Evolutionary conservation across 1,140 invertebrate species (phyloP), one percentile per base, ranked within the genome.

Genomic region (Sycophila sp.): DNA sequence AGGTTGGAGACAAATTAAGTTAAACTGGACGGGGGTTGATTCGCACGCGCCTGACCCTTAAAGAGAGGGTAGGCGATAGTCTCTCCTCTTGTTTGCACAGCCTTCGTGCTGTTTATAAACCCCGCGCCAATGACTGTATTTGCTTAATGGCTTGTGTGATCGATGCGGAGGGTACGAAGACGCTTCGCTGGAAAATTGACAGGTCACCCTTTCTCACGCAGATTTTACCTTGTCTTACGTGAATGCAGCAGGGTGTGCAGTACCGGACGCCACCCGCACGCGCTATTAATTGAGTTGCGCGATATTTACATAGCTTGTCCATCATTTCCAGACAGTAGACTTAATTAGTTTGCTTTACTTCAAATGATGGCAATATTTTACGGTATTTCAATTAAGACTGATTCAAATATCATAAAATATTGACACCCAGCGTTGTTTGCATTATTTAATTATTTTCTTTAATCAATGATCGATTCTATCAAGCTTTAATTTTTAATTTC

Each of bases 111-210:
- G 42, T 63, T 63, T 63, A 63, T 53, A 30, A 38, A 38, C 11
- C 30, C 32, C 6, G 47, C 62, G 34, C 34, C 15, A 15, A 4
- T 28, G n/a, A 26, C 45, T 65, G 7, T 65, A 65, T 65, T 65
- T 65, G 62, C 47, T 53, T 53, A 65, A 51, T 65, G 47, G 62
- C 19, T 53, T 15, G 62, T 65, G 30, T 65, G 62, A 65, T 65
- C 17, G 32, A 38, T 51, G 34, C 34, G n/a, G 32, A 30, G 10
- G 6, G 28, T 30, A 28, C 40, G 26, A 62, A 5, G 13, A 45
- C 7, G 40, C n/a, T 5, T 1, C n/a, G 22, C 11, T 34, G 55
- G 38, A 60, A 42, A 60, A 45, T 60, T 8, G 7, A 60, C 22
- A 30, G 60, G 17, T 28, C 22, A 28, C 15, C n/a, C 8, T 49